Conservation (phyloP, 2,113 vertebrate genomes). For the Seriola quinqueradiata region DNA sequence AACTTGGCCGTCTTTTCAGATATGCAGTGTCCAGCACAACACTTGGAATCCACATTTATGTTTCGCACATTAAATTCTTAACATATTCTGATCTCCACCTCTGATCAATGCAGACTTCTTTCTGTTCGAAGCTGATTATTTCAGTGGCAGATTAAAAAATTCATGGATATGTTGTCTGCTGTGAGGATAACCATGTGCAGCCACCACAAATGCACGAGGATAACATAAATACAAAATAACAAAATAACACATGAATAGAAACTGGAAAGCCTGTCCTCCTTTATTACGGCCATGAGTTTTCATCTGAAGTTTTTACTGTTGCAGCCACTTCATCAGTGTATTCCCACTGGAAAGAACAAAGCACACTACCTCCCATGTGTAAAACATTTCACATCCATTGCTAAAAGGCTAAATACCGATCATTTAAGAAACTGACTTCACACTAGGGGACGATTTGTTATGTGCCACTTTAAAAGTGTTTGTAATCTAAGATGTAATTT, state of each 20-base stretch:
- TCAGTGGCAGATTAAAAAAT: conserved; percentile 1
- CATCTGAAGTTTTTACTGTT: conserved; percentile 36
- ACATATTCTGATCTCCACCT: background rate
- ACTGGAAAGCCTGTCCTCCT: background rate
- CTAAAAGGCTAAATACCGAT: conserved; percentile 60
- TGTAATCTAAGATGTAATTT: conserved; percentile 58
- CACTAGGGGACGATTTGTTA: conserved; percentile 48
- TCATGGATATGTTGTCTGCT: background rate
- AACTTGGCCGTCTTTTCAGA: background rate
- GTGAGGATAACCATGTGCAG: background rate
- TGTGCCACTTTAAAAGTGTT: conserved; percentile 57
- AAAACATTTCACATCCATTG: conserved; percentile 37
- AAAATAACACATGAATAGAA: conserved; percentile 30
- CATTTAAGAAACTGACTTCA: conserved; percentile 55
- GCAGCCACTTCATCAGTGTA: conserved; percentile 38
- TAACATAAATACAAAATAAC: background rate
- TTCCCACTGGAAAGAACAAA: conserved; percentile 47
- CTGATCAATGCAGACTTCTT: background rate
- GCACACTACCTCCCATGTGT: conserved; percentile 17
- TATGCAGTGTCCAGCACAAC: too few relatives aligned
- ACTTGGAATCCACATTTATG: background rate
- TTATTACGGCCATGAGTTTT: conserved; percentile 19
- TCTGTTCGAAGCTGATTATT: conserved; percentile 23
- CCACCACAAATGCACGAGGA: conserved; percentile 13
- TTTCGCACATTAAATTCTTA: background rate